Conservation (phyloP, 2,113 vertebrate species). For the Penelope pileata region DNA sequence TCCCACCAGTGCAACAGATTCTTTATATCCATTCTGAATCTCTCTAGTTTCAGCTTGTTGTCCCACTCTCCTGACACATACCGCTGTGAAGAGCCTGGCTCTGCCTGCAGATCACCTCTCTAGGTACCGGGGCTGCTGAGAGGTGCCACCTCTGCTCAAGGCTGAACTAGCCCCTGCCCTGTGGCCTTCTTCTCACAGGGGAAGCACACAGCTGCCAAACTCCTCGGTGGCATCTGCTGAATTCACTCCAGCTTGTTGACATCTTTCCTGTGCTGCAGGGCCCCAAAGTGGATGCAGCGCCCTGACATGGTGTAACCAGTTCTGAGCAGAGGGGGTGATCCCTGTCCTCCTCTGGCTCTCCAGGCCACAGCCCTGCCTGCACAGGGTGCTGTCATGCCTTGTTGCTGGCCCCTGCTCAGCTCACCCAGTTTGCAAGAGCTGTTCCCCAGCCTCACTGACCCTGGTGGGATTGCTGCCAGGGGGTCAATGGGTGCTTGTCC, state of each 20-base stretch:
- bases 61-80: not conserved
- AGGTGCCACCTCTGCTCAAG: accelerated
- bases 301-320: not conserved
- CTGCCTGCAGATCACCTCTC: accelerated
- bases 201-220: not conserved
- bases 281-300: not conserved
- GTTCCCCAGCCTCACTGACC: not conserved
- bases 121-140: not conserved
- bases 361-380: not conserved
- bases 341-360: not conserved
- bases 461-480: not conserved
- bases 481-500: not conserved
- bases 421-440: accelerated
- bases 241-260: not conserved
- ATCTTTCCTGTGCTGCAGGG: not conserved
- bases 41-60: not conserved
- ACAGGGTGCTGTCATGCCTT: not conserved
- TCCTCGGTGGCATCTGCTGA: not conserved
- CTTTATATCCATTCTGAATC: not conserved
- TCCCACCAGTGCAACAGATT: not conserved
- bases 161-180: not conserved
- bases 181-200: not conserved
- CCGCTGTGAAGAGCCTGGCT: not conserved
- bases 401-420: not conserved
- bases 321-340: not conserved